These are phyloP conservation scores for Eupleurogrammus muticus DNA, from an alignment of 2,797 vertebrate species.

Conservation along the genomic window DNA sequence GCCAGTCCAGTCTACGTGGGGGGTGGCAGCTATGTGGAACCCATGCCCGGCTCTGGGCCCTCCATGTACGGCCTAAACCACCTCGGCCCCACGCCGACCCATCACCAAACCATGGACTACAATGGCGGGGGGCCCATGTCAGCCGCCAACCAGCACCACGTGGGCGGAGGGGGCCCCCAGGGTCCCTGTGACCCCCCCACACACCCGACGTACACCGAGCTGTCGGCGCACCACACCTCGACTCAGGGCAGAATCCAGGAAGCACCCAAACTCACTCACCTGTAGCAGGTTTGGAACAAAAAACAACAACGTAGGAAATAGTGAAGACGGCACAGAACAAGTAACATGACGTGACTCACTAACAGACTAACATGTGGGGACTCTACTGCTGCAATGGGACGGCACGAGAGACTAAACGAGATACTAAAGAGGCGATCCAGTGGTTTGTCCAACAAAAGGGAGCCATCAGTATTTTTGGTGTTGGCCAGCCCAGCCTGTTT, in stretches of 20 bases:
- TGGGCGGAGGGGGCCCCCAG: slow-evolving; percentile 71
- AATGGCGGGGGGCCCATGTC: slow-evolving; percentile 88
- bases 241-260: slow-evolving; percentile 99
- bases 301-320: slow-evolving; percentile 60
- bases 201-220: slow-evolving; percentile 92
- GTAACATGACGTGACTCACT: slow-evolving; percentile 60
- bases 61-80: slow-evolving; percentile 97
- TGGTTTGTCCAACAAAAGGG: slow-evolving; percentile 53
- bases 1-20: slow-evolving; percentile 94
- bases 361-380: slow-evolving; percentile 67
- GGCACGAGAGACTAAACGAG: slow-evolving; percentile 50
- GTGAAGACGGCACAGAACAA: slow-evolving; percentile 58
- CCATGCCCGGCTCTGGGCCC: slow-evolving; percentile 91
- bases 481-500: slow-evolving; percentile 12
- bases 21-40: slow-evolving; percentile 91
- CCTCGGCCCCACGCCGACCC: slow-evolving; percentile 91
- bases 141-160: slow-evolving; percentile 91
- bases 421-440: slow-evolving; percentile 33
- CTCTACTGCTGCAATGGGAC: slow-evolving; percentile 40
- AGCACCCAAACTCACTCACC: slow-evolving; percentile 99
- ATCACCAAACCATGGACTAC: slow-evolving; percentile 94
- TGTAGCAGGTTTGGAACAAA: slow-evolving; percentile 89
- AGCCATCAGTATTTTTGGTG: slow-evolving; percentile 20
- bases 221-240: slow-evolving; percentile 93
- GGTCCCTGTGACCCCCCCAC: slow-evolving; percentile 92